Evolutionary conservation across 2,797 vertebrate species (phyloP).

Genomic region (Toxotes lorentzi): DNA sequence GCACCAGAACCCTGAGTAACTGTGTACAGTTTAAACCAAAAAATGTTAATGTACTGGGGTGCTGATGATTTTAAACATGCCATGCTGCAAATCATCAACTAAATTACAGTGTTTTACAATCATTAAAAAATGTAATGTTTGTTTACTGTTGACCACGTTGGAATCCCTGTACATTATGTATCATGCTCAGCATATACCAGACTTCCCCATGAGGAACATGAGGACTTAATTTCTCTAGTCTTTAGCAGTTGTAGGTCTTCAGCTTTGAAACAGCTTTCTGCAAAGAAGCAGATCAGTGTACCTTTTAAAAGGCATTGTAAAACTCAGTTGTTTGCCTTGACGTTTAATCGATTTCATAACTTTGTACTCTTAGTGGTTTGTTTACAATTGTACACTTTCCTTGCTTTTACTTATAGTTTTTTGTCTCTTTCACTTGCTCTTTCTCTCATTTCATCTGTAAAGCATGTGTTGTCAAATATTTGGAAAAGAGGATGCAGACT

Average conservation of each 20-base stretch:
- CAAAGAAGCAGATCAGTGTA: neutral
- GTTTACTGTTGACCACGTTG: slow-evolving; percentile 5
- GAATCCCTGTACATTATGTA: slow-evolving; percentile 14
- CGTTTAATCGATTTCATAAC: neutral
- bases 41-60: slow-evolving; percentile 1
- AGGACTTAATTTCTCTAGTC: neutral
- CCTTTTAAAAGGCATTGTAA: slow-evolving; percentile 7
- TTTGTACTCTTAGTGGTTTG: neutral
- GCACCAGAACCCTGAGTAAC: slow-evolving; percentile 16
- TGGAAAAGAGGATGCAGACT: neutral
- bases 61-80: slow-evolving; percentile 16
- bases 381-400: neutral
- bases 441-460: slow-evolving; percentile 4
- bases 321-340: slow-evolving; percentile 16
- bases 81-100: slow-evolving; percentile 19
- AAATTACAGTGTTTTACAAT: slow-evolving; percentile 14
- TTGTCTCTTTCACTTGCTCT: neutral
- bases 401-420: neutral
- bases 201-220: slow-evolving; percentile 2
- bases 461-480: neutral
- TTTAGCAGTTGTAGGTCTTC: neutral
- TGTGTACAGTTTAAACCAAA: slow-evolving; percentile 12
- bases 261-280: neutral
- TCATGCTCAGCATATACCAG: neutral
- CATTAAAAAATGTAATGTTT: slow-evolving; percentile 5